Conservation (phyloP, 2,888 invertebrate species). For the Xestobium rufovillosum region DNA sequence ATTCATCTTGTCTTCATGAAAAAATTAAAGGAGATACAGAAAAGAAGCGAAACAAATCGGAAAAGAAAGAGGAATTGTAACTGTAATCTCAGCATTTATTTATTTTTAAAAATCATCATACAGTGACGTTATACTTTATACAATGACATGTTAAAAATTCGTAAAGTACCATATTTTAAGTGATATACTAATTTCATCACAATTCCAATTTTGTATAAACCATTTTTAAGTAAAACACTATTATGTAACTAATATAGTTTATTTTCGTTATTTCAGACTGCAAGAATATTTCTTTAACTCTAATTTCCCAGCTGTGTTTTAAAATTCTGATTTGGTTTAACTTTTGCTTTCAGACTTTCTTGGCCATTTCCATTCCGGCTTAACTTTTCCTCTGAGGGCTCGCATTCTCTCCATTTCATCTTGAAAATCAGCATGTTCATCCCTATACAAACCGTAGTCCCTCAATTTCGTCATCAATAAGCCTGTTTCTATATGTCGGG, state of each 20-base stretch:
- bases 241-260: no score
- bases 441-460: slow-evolving; percentile 72
- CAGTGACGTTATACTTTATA: no score
- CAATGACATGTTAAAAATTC: no score
- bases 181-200: no score
- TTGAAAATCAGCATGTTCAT: slow-evolving; percentile 83
- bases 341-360: slow-evolving; percentile 16
- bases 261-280: no score
- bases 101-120: slow-evolving; percentile 12
- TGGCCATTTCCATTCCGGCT: slow-evolving; percentile 33
- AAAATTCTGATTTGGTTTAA: slow-evolving; percentile 8
- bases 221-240: no score
- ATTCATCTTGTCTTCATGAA: slow-evolving; percentile 62
- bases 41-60: slow-evolving; percentile 22
- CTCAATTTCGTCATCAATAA: slow-evolving; percentile 64
- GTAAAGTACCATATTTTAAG: no score
- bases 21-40: slow-evolving; percentile 41
- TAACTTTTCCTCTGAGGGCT: slow-evolving; percentile 68
- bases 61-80: slow-evolving; percentile 32
- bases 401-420: slow-evolving; percentile 77
- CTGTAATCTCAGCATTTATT: slow-evolving; percentile 12
- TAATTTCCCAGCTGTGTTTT: slow-evolving; percentile 9
- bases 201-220: no score
- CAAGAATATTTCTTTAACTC: slow-evolving; percentile 5
- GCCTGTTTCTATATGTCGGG: slow-evolving; percentile 71